phyloP scores from a whole-genome alignment of 2,888 invertebrate species.

The Drosophila neonasuta region DNA sequence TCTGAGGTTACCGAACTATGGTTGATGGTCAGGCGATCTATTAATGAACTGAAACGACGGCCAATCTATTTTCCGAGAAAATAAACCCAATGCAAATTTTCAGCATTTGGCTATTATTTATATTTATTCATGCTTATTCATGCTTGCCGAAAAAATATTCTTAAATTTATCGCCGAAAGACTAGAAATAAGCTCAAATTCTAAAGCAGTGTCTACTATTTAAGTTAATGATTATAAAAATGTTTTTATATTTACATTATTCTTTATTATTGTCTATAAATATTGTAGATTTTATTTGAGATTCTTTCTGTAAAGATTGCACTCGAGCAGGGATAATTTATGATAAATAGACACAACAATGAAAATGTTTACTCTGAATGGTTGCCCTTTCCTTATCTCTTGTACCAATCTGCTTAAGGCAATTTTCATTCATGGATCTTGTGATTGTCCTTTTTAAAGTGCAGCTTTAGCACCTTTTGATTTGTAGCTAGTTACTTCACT shows the following conservation, averaged over 20 bases:
- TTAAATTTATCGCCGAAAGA: no score
- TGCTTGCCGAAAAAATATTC: not conserved
- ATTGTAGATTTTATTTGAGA: not conserved
- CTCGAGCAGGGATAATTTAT: conserved; percentile 2
- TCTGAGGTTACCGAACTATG: conserved; percentile 2
- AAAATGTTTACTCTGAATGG: not conserved
- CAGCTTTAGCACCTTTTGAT: not conserved
- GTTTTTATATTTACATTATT: not conserved
- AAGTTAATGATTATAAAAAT: not conserved
- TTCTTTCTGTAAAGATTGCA: conserved; percentile 3
- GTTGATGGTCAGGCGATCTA: conserved; percentile 4
- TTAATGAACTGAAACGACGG: not conserved
- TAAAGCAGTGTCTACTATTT: no score
- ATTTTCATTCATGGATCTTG: not conserved
- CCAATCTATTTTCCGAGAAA: not conserved
- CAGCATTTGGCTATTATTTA: not conserved
- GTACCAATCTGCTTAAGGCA: conserved; percentile 1
- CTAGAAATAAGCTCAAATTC: no score
- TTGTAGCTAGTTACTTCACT: not conserved
- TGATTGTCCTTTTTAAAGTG: not conserved
- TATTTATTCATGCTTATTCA: not conserved
- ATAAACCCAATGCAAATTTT: not conserved
- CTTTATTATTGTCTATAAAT: not conserved
- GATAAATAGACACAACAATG: conserved; percentile 13
- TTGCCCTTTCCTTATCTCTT: not conserved